These are phyloP conservation scores for Buathra laborator DNA, from an alignment of 2,888 invertebrate genomes.

Conservation along the genomic window DNA sequence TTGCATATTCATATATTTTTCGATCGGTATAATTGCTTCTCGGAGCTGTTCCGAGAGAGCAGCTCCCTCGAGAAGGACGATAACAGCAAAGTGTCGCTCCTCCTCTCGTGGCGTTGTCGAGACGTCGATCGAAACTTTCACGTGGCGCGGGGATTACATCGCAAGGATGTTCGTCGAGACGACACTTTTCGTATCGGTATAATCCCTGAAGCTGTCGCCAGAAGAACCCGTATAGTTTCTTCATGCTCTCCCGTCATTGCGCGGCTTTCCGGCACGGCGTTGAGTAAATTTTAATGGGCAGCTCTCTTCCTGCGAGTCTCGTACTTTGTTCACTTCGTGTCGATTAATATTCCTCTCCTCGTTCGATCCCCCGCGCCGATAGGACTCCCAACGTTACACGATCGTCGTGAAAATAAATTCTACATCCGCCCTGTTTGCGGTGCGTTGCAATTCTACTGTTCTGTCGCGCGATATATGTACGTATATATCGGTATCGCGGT, in stretches of 20 bases:
- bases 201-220: not conserved
- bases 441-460: slow-evolving; percentile 47
- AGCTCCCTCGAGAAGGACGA: slow-evolving; percentile 1
- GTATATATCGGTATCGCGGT: slow-evolving; percentile 43
- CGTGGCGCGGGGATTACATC: slow-evolving; percentile 14
- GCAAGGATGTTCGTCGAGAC: slow-evolving; percentile 19
- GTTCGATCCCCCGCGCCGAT: not conserved
- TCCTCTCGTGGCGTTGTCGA: not conserved
- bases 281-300: not conserved
- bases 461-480: slow-evolving; percentile 37
- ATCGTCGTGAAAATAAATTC: not conserved
- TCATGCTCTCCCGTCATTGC: not conserved
- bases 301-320: too few relatives aligned
- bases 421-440: slow-evolving; percentile 11
- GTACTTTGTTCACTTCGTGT: not conserved
- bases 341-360: not conserved
- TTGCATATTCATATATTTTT: slow-evolving; percentile 57
- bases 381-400: not conserved
- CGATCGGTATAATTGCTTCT: slow-evolving; percentile 52
- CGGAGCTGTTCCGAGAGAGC: slow-evolving; percentile 24
- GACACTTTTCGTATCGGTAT: slow-evolving; percentile 5
- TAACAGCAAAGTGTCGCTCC: too few relatives aligned
- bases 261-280: not conserved
- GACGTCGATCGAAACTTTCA: slow-evolving; percentile 45
- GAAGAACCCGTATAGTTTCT: not conserved